phyloP scores from a whole-genome alignment of 2,797 vertebrate species.

The Trachops cirrhosus region DNA sequence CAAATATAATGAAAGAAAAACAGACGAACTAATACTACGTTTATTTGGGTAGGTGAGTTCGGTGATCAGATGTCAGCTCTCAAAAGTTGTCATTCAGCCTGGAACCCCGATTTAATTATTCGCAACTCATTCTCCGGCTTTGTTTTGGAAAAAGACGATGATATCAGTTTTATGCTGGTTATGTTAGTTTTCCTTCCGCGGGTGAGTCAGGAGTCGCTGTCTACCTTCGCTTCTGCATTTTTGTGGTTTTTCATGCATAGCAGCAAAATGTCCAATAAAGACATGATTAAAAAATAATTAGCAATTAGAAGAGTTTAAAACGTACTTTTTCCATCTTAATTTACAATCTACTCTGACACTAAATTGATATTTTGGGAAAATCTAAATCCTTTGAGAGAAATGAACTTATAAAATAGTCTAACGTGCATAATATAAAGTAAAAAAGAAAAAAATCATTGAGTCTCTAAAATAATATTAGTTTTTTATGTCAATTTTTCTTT shows the following conservation, averaged over 20 bases:
- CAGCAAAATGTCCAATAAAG: conserved; percentile 8
- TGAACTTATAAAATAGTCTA: conserved; percentile 64
- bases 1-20: conserved; percentile 78
- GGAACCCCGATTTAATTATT: conserved; percentile 51
- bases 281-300: conserved; percentile 22
- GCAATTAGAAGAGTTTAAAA: conserved; percentile 21
- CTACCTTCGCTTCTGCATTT: neutral
- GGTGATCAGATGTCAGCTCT: conserved; percentile 60
- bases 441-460: conserved; percentile 57
- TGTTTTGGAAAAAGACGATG: neutral
- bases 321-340: conserved; percentile 9
- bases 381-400: conserved; percentile 61
- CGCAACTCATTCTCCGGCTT: conserved; percentile 42
- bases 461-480: conserved; percentile 80
- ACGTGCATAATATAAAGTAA: conserved; percentile 61
- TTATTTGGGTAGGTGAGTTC: conserved; percentile 73
- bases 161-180: neutral
- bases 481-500: conserved; percentile 80
- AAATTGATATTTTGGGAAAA: conserved; percentile 59
- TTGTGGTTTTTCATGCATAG: neutral
- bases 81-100: conserved; percentile 48
- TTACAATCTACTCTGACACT: conserved; percentile 54
- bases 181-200: neutral
- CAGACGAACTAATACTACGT: conserved; percentile 57
- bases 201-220: conserved; percentile 13